Evolutionary conservation across 1,140 invertebrate species (phyloP), one percentile per base, ranked within the genome.

Genomic region (Drosophila oshimai): DNA sequence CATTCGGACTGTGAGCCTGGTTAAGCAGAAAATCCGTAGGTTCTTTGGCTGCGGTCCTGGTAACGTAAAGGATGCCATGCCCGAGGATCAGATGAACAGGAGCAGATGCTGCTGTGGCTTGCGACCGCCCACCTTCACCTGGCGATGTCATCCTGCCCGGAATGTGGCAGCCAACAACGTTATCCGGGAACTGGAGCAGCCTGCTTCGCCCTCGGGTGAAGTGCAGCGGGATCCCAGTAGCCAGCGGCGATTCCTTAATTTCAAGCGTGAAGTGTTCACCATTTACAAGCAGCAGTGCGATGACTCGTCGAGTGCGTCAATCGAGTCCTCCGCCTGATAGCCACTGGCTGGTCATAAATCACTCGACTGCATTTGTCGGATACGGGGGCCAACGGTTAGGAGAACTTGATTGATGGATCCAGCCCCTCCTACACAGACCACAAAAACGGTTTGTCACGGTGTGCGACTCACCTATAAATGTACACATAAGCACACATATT

Each of bases 1-100:
- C 5, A 80, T 93, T 1, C 60, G 69, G 18, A 74, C 69, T 4
- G 28, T 73, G 12, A 54, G 67, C 7, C 37, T 36, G 45, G 24
- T 89, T 0, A 89, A 77, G 24, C 51, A 55, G 13, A 42, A 34
- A n/a, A 12, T 75, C 0, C n/a, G 6, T 0, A 7, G 44, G 2
- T 39, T 73, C 2, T 3, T 60, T 2, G 70, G 72, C 24, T 81
- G 79, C 9, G 10, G n/a, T 1, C n/a, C 5, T 5, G 24, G 34
- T 12, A 69, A 17, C 0, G 29, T 26, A 0, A 36, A 60, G 34
- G 58, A 75, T 17, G 18, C 49, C 5, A 77, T 87, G 81, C 81
- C 81, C 0, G 24, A 24, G 26, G 76, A 87, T 4, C 15, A 49
- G 22, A 24, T 31, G n/a, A 44, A 24, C 12, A 28, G 31, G 9